Base-by-base conservation (phyloP, 2,888 invertebrate genomes). In the Acleris holmiana region DNA sequence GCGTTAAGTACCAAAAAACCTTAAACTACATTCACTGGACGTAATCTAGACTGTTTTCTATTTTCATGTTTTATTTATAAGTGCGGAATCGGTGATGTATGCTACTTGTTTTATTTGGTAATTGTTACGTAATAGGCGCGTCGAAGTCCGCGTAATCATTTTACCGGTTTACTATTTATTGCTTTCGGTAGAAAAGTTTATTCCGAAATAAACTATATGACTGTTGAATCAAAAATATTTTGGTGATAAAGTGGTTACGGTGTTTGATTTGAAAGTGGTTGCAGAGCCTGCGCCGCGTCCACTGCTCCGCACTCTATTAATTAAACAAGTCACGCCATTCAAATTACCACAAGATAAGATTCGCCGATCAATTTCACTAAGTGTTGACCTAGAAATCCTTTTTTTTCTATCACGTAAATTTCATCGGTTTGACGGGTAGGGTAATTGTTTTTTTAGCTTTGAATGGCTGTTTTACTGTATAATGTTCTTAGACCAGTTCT, bases 101-200 rank as follows among this genome's bases (percentile, higher is more conserved):
- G 64, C 54, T 40, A 25, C 23, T 18, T 17, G 49, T 46, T 47
- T 56, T 57, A 44, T 60, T 35, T 18, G 65, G 55, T 60, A 60
- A 65, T 55, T 50, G 29, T 65, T 65, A 65, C 60, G 49, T 59
- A 65, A 65, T 44, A 50, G 4, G 50, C 8, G 10, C 25, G 25
- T 25, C 56, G 46, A 10, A n/a, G 35, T 35, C 17, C 35, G 25
- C 55, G 55, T 65, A 65, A 65, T 55, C 54, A 29, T 4, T 53
- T 44, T 65, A 65, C 64, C 64, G 59, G 65, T 65, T 65, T 55
- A 21, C 8, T 46, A 50, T 65, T 65, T 60, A 55, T 55, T 54
- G 54, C 64, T 59, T 65, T 55, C 23, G 35, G 35, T 35, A 35
- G 35, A 35, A 48, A 60, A 49, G 23, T 55, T 60, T 65, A 59